Evolutionary conservation across 1,140 invertebrate genomes (phyloP).

Genomic region (Diuraphis noxia): DNA sequence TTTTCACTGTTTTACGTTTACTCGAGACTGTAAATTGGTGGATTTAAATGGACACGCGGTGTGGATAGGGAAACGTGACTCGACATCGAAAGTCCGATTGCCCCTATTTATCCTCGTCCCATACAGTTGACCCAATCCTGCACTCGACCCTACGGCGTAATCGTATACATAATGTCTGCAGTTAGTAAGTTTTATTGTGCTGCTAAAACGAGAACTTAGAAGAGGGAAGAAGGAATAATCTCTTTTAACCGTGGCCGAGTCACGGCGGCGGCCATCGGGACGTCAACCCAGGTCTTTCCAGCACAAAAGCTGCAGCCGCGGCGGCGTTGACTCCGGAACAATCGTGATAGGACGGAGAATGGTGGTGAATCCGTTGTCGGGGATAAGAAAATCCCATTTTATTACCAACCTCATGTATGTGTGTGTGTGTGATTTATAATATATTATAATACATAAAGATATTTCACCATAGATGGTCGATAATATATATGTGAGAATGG

Average conservation of each 20-base stretch:
- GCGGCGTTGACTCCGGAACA: neutral
- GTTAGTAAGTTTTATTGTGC: conserved; percentile 25
- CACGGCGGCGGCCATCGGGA: neutral
- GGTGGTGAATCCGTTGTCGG: neutral
- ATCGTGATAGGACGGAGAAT: neutral
- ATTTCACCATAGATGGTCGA: neutral
- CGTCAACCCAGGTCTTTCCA: conserved; percentile 10
- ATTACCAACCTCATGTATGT: neutral
- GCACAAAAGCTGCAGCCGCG: neutral
- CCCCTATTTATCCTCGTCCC: conserved; percentile 7
- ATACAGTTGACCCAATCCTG: neutral
- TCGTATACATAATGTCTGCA: conserved; percentile 23
- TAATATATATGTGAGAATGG: neutral
- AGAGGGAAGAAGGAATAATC: neutral
- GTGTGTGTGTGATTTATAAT: no score
- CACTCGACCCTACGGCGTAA: neutral
- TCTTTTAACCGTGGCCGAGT: conserved; percentile 16
- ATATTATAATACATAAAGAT: neutral
- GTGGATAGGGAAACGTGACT: neutral
- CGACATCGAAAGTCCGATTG: neutral
- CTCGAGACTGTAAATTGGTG: neutral
- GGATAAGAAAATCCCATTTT: neutral
- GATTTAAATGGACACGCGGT: neutral
- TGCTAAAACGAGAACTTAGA: neutral
- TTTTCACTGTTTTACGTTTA: neutral